Conservation (phyloP, 2,113 vertebrate genomes). For the Callopanchax toddi region DNA sequence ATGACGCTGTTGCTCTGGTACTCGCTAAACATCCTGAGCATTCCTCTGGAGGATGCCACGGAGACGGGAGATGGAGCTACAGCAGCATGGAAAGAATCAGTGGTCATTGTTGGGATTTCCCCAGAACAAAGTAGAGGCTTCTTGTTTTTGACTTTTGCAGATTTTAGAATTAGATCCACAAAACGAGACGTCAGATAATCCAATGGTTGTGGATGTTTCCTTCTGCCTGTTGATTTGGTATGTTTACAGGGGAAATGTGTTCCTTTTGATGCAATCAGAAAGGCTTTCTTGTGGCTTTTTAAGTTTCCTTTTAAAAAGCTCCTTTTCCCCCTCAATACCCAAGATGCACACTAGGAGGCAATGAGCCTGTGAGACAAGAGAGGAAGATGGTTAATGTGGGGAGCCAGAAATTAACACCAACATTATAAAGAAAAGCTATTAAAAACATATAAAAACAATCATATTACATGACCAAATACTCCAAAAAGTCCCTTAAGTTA, state of each 20-base stretch:
- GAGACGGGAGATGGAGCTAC: conserved; percentile 30
- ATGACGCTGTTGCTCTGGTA: conserved; percentile 83
- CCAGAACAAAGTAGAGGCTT: neutral
- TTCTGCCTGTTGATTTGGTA: neutral
- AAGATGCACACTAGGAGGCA: conserved; percentile 52
- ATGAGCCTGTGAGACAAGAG: conserved; percentile 33
- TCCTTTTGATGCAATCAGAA: conserved; percentile 25
- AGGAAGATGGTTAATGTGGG: neutral
- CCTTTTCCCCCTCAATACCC: conserved; percentile 8
- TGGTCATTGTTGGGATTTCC: conserved; percentile 33
- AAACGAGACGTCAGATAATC: conserved; percentile 35
- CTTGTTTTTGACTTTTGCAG: neutral
- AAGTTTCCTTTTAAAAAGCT: conserved; percentile 15
- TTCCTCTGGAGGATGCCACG: conserved; percentile 25
- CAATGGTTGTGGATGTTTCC: conserved; percentile 38
- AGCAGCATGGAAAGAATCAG: conserved; percentile 53
- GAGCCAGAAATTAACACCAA: too few species aligned
- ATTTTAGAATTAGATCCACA: conserved; percentile 39
- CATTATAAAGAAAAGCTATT: too few species aligned
- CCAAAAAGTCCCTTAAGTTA: too few species aligned
- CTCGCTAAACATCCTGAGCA: conserved; percentile 69
- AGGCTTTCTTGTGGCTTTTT: conserved; percentile 55
- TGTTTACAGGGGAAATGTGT: neutral
- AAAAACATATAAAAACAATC: too few species aligned
- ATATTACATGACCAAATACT: too few species aligned